These are phyloP conservation scores for Trichonephila clavipes DNA, from an alignment of 1,140 invertebrate genomes.

Conservation along the genomic window DNA sequence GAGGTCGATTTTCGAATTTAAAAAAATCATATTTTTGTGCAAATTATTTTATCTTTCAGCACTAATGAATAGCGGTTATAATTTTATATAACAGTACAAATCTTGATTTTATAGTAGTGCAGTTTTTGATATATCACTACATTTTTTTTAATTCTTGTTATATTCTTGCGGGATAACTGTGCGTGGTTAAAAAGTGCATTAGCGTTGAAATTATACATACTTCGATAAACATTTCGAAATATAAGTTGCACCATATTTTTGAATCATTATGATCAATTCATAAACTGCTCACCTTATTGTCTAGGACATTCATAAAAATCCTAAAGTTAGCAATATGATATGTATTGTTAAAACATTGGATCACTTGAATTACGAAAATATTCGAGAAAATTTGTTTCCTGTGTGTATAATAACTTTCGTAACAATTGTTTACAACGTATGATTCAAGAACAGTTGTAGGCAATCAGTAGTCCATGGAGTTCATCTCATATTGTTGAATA, in stretches of 20 bases:
- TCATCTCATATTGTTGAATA: no score
- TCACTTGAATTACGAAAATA: constrained; percentile 51
- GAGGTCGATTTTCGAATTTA: not conserved
- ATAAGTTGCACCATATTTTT: constrained; percentile 7
- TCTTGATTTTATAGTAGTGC: not conserved
- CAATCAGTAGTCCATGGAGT: constrained; percentile 56
- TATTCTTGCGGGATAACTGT: not conserved
- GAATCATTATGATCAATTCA: not conserved
- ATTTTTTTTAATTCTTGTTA: not conserved
- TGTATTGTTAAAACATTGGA: constrained; percentile 60
- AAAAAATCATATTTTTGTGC: not conserved
- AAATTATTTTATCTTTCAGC: not conserved
- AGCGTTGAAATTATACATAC: not conserved
- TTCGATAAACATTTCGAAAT: not conserved
- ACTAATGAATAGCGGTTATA: not conserved
- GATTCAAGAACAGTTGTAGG: not conserved
- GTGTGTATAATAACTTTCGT: constrained; percentile 11
- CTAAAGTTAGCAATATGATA: constrained; percentile 48
- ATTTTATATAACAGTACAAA: not conserved
- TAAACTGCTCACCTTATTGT: not conserved
- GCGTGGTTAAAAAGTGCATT: constrained; percentile 71
- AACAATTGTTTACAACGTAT: constrained; percentile 50
- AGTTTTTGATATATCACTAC: not conserved
- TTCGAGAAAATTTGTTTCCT: not conserved
- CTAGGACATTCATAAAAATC: constrained; percentile 5